Conservation (phyloP, 2,797 vertebrate species). For the Philypnodon macrostomus region DNA sequence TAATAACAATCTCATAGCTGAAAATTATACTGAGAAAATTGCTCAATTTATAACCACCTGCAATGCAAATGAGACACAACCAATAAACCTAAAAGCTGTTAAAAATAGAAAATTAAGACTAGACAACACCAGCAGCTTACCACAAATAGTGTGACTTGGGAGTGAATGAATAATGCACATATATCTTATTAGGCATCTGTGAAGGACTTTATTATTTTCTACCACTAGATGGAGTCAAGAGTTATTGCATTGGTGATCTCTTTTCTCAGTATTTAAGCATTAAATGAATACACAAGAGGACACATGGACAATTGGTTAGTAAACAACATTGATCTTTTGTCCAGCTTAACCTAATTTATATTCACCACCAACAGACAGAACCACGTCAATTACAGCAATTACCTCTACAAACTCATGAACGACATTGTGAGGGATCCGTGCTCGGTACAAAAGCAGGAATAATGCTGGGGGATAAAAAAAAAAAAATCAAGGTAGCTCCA, state of each 20-base stretch:
- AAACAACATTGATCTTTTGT: no score
- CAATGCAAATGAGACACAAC: constrained; percentile 54
- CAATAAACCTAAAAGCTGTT: constrained; percentile 36
- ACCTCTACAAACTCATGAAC: constrained; percentile 6
- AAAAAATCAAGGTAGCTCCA: constrained; percentile 63
- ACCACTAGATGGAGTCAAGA: no score
- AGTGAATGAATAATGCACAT: no score
- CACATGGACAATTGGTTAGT: no score
- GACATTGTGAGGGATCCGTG: constrained; percentile 20
- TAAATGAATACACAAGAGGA: not conserved
- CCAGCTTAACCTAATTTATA: constrained; percentile 1
- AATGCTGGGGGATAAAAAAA: no score
- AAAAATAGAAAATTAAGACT: constrained; percentile 46
- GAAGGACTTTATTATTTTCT: no score
- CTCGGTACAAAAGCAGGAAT: constrained; percentile 19
- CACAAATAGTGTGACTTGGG: no score
- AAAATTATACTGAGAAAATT: constrained; percentile 47
- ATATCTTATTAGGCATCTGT: no score
- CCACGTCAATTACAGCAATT: constrained; percentile 10
- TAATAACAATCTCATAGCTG: constrained; percentile 50
- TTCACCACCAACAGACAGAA: not conserved
- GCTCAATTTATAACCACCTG: constrained; percentile 50
- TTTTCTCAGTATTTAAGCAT: no score
- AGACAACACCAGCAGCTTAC: constrained; percentile 12
- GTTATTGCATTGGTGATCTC: no score